Percentiles rank a stretch among this genome's conserved stretches.
These are phyloP conservation scores for Corythaeola cristata DNA, from an alignment of 2,113 vertebrate genomes.

Conservation along the genomic window DNA sequence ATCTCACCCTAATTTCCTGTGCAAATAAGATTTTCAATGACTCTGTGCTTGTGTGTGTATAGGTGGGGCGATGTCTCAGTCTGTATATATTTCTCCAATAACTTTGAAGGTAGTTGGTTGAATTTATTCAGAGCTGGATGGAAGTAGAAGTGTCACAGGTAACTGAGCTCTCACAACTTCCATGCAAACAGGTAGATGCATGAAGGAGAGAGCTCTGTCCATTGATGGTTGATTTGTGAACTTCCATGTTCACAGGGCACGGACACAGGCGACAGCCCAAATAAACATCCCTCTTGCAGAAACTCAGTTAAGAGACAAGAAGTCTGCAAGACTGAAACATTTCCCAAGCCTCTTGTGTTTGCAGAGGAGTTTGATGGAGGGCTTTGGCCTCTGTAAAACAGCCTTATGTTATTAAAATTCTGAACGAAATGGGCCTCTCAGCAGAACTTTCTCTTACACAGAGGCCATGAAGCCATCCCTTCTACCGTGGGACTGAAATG, in stretches of 20 bases:
- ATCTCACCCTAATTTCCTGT: neutral
- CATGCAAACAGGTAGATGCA: neutral
- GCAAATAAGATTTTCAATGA: neutral
- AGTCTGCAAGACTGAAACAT: neutral
- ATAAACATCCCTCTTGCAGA: neutral
- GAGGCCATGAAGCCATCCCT: neutral
- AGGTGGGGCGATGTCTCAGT: neutral
- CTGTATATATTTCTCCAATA: neutral
- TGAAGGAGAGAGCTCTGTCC: neutral
- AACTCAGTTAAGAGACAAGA: neutral
- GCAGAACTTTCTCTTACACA: neutral
- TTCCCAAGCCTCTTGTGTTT: neutral
- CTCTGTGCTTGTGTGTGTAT: neutral
- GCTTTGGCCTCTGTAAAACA: neutral
- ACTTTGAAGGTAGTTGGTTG: neutral
- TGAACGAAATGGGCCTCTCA: neutral
- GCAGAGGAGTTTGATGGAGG: neutral
- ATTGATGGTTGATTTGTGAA: neutral
- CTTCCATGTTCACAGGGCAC: accelerated
- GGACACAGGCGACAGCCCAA: neutral
- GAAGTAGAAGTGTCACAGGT: neutral
- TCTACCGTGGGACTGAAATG: neutral
- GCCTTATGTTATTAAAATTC: neutral
- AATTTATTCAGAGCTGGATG: neutral
- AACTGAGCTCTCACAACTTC: neutral